Evolutionary conservation across 2,797 vertebrate species (phyloP).

Genomic region (Delichon dasypus): DNA sequence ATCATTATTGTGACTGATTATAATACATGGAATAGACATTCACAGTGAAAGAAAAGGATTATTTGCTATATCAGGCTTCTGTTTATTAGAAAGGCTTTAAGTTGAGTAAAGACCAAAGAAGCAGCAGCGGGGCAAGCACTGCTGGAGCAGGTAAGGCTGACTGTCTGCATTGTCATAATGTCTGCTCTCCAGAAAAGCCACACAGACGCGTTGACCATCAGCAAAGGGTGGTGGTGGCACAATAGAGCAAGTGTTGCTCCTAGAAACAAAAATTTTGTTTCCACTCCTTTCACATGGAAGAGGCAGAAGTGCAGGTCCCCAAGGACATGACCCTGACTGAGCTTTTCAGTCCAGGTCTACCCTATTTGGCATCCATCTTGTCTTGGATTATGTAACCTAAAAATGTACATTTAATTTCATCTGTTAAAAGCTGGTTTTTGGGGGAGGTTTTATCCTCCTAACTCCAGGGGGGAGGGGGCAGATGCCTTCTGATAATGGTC

Average conservation of each 20-base stretch:
- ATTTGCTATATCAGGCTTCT: background rate
- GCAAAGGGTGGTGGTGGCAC: background rate
- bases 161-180: background rate
- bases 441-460: no score
- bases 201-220: rapidly evolving
- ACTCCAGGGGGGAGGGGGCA: no score
- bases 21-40: background rate
- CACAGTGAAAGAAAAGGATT: background rate
- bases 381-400: no score
- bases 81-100: background rate
- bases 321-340: rapidly evolving
- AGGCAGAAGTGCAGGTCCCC: background rate
- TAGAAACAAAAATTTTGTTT: background rate
- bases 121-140: background rate
- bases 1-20: background rate
- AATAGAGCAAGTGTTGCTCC: background rate
- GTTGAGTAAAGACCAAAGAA: background rate
- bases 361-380: background rate
- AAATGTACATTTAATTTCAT: no score
- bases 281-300: background rate
- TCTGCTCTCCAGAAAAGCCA: background rate
- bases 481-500: no score
- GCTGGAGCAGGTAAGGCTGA: background rate
- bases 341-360: background rate
- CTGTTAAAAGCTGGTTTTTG: no score